Evolutionary conservation across 2,888 invertebrate species (phyloP).

Genomic region (Biston betularia): DNA sequence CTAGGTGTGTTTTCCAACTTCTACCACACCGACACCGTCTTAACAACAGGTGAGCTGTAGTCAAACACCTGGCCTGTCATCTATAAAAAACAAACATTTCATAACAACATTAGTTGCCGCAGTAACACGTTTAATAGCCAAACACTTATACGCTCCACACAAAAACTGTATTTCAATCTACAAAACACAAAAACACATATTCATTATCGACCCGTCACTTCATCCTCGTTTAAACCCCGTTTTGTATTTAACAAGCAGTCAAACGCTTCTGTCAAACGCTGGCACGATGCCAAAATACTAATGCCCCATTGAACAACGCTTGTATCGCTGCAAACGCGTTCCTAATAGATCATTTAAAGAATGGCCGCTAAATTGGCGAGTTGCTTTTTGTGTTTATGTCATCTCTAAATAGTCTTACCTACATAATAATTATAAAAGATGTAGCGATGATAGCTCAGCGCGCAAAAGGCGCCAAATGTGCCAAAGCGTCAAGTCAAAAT

Average conservation of each 20-base stretch:
- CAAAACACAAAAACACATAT: slow-evolving; percentile 38
- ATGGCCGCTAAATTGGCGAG: slow-evolving; percentile 60
- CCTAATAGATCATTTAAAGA: slow-evolving; percentile 70
- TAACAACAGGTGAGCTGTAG: too few relatives aligned
- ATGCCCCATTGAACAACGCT: slow-evolving; percentile 84
- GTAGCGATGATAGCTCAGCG: background rate
- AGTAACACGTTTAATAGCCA: background rate
- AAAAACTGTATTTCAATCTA: slow-evolving; percentile 26
- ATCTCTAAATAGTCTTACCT: too few relatives aligned
- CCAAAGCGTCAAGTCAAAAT: too few relatives aligned
- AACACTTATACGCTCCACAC: background rate
- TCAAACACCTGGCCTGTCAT: too few relatives aligned
- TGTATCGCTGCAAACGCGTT: slow-evolving; percentile 65
- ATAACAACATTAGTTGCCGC: too few relatives aligned
- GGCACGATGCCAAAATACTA: slow-evolving; percentile 80
- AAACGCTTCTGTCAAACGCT: slow-evolving; percentile 63
- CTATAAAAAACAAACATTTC: background rate
- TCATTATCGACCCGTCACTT: slow-evolving; percentile 43
- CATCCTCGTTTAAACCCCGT: slow-evolving; percentile 42
- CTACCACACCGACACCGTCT: too few relatives aligned
- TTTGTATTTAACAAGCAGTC: slow-evolving; percentile 68
- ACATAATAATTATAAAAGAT: background rate
- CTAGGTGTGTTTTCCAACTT: too few relatives aligned
- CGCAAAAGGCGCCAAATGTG: too few relatives aligned
- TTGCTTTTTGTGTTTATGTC: background rate